Base-by-base conservation (phyloP, 2,113 vertebrate species). In the Otolemur garnettii region DNA sequence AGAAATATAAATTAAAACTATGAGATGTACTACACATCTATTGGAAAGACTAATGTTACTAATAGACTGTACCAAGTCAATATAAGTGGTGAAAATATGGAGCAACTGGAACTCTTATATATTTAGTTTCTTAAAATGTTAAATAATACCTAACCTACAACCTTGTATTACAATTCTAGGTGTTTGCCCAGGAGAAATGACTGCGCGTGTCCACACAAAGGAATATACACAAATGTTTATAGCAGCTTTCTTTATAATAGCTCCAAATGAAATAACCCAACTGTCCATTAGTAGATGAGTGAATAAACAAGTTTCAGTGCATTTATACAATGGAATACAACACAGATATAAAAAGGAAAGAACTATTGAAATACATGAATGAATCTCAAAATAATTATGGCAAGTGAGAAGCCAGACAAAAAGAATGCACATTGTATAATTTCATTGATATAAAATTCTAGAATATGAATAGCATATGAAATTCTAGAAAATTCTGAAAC, bases 11-110 rank as follows among this genome's bases (percentile, higher is more conserved):
- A 21, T 64, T 10, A 33, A 74, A 62, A 59, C 1, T 30, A 57
- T 50, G 33, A 42, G 13, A 30, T 35, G 9, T 1, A 5, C 38
- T 22, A 7, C 9, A 13, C 11, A 1, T 26, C 45, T 33, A 1
- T 22, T 71, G 57, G 24, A 88, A 35, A 7, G 13, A 28, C 14
- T 86, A 72, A 66, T 9, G 64, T 59, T 64, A 74, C 35, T 22
- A 62, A 30, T 35, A 15, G 38, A 17, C 35, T 77, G 14, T 72
- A 10, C 14, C 15, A 21, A 45, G 5, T 21, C 7, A 62, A 24
- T 26, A 62, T 24, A 62, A 62, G 26, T 68, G 14, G 7, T 15
- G 26, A 82, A 11, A 38, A 17, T 7, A 4, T 21, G 30, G n/a
- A 45, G 14, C 10, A 33, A 21, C 14, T 72, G 14, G n/a, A 62